Conservation (phyloP, 2,113 vertebrate genomes). For the Phocoena sinus region DNA sequence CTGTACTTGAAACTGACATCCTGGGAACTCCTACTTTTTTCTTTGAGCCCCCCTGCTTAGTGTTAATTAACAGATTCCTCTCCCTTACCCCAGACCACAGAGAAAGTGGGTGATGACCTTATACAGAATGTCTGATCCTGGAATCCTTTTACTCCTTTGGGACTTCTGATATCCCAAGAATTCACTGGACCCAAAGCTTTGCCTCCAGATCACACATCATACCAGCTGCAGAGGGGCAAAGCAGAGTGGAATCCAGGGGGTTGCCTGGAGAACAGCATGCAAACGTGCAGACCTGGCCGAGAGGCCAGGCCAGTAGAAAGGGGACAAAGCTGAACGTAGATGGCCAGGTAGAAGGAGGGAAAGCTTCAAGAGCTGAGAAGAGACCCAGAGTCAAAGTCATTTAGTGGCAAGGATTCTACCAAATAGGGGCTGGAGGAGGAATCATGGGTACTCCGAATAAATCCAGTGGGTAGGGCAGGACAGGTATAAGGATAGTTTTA, state of each 20-base stretch:
- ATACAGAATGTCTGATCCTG: conserved; percentile 22
- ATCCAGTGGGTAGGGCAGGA: background rate
- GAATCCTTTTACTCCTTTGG: background rate
- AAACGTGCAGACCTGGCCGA: background rate
- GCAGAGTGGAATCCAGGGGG: background rate
- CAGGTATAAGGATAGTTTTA: background rate
- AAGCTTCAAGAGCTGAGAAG: background rate
- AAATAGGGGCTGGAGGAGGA: background rate
- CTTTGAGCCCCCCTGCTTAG: background rate
- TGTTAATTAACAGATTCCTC: background rate
- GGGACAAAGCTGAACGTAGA: background rate
- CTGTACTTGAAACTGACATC: background rate
- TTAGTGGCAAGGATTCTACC: background rate
- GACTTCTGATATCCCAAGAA: background rate
- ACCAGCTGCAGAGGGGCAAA: background rate
- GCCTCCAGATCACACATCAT: background rate
- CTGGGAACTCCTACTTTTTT: background rate
- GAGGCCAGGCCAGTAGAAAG: background rate
- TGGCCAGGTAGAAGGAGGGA: background rate
- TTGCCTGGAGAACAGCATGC: background rate
- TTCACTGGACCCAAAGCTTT: background rate
- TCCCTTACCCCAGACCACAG: background rate
- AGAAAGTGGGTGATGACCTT: background rate
- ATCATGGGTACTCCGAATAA: background rate
- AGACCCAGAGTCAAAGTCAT: background rate